Conservation (phyloP, 2,113 vertebrate species). For the Dasyurus viverrinus region DNA sequence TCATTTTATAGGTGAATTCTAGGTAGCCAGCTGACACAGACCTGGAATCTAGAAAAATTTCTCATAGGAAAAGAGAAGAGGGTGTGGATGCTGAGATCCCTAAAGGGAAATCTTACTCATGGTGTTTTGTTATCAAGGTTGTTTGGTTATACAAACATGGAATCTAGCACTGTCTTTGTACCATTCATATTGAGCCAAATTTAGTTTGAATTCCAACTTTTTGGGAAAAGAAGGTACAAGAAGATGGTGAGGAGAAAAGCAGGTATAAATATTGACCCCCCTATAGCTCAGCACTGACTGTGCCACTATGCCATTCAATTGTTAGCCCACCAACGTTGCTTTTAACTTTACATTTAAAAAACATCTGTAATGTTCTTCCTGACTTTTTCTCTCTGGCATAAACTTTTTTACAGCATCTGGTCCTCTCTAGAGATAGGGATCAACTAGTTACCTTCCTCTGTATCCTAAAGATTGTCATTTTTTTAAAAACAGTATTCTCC, state of each 20-base stretch:
- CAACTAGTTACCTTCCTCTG: background rate
- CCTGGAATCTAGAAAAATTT: background rate
- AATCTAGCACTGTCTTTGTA: background rate
- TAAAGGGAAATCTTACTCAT: background rate
- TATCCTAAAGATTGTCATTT: background rate
- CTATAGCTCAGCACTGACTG: background rate
- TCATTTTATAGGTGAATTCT: background rate
- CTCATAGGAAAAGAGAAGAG: background rate
- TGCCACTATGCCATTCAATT: background rate
- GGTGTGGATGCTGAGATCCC: background rate
- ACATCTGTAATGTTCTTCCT: background rate
- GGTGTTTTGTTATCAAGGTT: background rate
- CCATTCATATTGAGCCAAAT: no score
- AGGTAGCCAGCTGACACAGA: background rate
- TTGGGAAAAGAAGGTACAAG: no score
- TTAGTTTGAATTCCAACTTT: no score
- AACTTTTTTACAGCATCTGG: slow-evolving; percentile 16
- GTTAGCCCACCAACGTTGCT: background rate
- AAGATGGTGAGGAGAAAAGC: no score
- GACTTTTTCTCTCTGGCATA: background rate
- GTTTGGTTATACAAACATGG: background rate
- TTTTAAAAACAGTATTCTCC: no score
- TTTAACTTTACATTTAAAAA: background rate
- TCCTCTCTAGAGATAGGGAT: background rate
- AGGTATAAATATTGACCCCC: background rate